phyloP scores from a whole-genome alignment of 2,113 vertebrate genomes.

The Tragelaphus buxtoni region DNA sequence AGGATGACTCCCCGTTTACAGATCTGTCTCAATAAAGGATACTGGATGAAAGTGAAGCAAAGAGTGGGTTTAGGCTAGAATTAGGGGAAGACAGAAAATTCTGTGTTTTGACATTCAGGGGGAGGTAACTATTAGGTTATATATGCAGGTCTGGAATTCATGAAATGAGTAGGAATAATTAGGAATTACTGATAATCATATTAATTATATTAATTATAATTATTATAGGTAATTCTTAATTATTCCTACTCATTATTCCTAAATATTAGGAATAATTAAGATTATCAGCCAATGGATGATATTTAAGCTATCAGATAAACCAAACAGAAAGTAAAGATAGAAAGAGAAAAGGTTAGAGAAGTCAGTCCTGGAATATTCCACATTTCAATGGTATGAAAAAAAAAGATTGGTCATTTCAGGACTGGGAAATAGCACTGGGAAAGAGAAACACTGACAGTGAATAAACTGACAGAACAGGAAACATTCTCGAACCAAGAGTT shows the following conservation, averaged over 20 bases:
- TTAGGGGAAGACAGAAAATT: not conserved
- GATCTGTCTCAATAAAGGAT: not conserved
- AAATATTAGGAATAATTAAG: not conserved
- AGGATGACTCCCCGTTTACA: not conserved
- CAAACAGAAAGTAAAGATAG: not conserved
- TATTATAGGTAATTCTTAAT: not conserved
- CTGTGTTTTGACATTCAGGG: not conserved
- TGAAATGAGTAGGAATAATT: not conserved
- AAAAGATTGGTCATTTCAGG: not conserved
- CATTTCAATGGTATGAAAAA: not conserved
- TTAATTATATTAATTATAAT: too few species aligned
- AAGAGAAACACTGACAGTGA: not conserved
- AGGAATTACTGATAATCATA: not conserved
- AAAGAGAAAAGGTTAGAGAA: not conserved
- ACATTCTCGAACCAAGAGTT: constrained; percentile 1
- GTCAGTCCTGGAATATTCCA: not conserved
- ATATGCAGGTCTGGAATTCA: not conserved
- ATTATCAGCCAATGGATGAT: not conserved
- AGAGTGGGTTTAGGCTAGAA: not conserved
- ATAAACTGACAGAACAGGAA: not conserved
- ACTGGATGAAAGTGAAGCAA: not conserved
- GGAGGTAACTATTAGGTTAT: not conserved
- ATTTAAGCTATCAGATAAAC: not conserved
- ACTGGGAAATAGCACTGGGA: not conserved
- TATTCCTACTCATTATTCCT: not conserved